These are phyloP conservation scores for Siniperca knerii DNA, from an alignment of 2,113 vertebrate species.

Conservation along the genomic window DNA sequence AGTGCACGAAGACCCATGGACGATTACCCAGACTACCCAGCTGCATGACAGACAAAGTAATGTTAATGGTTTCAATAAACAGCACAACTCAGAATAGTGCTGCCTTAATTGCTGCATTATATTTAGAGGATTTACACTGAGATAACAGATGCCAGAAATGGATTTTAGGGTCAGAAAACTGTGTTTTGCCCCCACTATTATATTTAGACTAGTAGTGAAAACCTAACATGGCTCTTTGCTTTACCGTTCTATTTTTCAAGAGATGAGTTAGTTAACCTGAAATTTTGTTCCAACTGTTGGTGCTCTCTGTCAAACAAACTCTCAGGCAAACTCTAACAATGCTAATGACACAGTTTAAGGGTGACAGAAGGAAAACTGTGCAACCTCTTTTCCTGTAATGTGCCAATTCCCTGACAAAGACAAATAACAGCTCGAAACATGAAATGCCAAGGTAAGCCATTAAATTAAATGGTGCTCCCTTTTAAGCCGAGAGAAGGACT, in stretches of 20 bases:
- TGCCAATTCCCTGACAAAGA: conserved; percentile 31
- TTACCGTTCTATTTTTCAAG: background rate
- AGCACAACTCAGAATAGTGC: conserved; percentile 28
- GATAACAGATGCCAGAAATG: conserved; percentile 57
- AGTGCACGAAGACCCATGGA: conserved; percentile 17
- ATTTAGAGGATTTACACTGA: conserved; percentile 57
- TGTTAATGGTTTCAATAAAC: conserved; percentile 54
- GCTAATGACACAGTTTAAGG: conserved; percentile 26
- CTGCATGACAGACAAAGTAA: conserved; percentile 51
- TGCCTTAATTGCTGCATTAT: conserved; percentile 62
- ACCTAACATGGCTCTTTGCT: conserved; percentile 16
- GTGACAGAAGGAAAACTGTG: conserved; percentile 11
- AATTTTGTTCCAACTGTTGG: conserved; percentile 3
- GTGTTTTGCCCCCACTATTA: conserved; percentile 9
- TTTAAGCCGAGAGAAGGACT: conserved; percentile 47
- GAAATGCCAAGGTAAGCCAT: conserved; percentile 55
- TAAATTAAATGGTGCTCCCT: conserved; percentile 49
- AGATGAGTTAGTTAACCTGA: conserved; percentile 17
- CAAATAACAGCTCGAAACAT: conserved; percentile 30
- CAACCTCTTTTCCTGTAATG: conserved; percentile 24
- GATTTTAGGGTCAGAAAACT: conserved; percentile 57
- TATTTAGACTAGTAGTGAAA: conserved; percentile 23
- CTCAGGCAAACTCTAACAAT: conserved; percentile 21
- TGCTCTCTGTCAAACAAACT: conserved; percentile 26
- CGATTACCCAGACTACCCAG: conserved; percentile 33